Base-by-base conservation (phyloP, 2,888 invertebrate genomes). In the Ametastegia equiseti region DNA sequence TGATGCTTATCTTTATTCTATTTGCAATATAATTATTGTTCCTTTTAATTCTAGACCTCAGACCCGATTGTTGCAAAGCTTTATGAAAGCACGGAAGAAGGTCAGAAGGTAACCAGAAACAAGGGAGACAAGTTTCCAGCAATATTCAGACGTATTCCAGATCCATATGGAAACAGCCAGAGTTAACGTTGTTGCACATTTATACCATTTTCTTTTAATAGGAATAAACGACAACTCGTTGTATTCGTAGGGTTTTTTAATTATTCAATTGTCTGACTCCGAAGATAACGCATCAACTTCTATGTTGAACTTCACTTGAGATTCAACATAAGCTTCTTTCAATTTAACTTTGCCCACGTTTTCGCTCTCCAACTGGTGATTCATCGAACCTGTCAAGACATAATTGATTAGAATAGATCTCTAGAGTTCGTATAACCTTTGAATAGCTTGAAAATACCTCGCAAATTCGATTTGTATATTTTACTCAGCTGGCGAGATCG, bases 61-160 rank as follows among this genome's bases (percentile, higher is more conserved):
- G 99, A 99, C 93, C 95, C 96, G 1, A 95, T 99, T 81, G 95
- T 98, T n/a, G 96, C 96, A 6, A 97, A 98, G 92, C 93, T 99
- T 7, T 97, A 95, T 90, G 96, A 96, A 88, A 97, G 97, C 89
- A 97, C 99, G 63, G 99, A 99, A 93, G 99, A 99, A 93, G 99
- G 99, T 0, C 96, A 99, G 91, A 99, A 99, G 93, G 99, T 99
- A 0, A 96, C 97, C 0, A 94, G 99, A 87, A 99, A 99, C 92
- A 96, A 97, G 86, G 99, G 99, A 63, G 95, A 96, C 75, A 99
- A 99, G 92, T 98, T 95, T 93, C 92, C 98, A 83, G 99, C 99
- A 80, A 96, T 98, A 81, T 99, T 97, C 91, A 94, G 94, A 90
- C 94, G 98, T 90, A 93, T 95, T 83, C 82, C 91, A 75, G 94